Conservation (phyloP, 1,140 invertebrate species). For the Zophobas morio region DNA sequence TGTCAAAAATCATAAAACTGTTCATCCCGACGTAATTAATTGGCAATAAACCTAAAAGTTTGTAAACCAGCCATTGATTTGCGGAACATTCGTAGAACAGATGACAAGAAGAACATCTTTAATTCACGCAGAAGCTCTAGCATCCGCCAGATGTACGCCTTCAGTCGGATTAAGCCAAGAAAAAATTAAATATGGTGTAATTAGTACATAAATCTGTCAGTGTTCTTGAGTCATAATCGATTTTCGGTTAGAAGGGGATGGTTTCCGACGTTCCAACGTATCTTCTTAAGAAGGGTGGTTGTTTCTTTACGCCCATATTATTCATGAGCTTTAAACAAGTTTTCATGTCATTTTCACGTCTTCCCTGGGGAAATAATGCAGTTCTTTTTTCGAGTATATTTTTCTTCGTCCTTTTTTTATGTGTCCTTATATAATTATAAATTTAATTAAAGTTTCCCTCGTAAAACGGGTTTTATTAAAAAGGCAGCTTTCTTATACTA, state of each 20-base stretch:
- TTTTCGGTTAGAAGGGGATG: not conserved
- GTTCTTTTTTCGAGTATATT: slow-evolving; percentile 49
- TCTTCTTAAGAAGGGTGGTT: slow-evolving; percentile 49
- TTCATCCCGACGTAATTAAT: not conserved
- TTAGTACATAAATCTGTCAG: slow-evolving; percentile 23
- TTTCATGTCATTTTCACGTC: slow-evolving; percentile 53
- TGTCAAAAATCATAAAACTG: not conserved
- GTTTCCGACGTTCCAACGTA: not conserved
- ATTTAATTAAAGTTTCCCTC: slow-evolving; percentile 54
- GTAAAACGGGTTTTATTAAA: slow-evolving; percentile 39
- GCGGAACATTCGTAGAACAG: slow-evolving; percentile 6
- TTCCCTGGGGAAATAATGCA: slow-evolving; percentile 55
- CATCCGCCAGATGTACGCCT: slow-evolving; percentile 25
- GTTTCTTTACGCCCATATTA: slow-evolving; percentile 45
- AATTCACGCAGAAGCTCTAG: slow-evolving; percentile 1
- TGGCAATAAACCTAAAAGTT: slow-evolving; percentile 9
- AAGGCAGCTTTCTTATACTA: slow-evolving; percentile 4
- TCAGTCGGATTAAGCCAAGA: not conserved
- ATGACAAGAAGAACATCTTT: slow-evolving; percentile 7
- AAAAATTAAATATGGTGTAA: not conserved
- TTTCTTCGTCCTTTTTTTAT: slow-evolving; percentile 51
- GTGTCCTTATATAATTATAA: slow-evolving; percentile 54
- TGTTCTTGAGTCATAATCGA: slow-evolving; percentile 3
- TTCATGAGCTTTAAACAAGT: slow-evolving; percentile 53
- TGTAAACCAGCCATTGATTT: slow-evolving; percentile 11